Conservation (phyloP, 2,888 invertebrate species). For the Amphipoea lucens region DNA sequence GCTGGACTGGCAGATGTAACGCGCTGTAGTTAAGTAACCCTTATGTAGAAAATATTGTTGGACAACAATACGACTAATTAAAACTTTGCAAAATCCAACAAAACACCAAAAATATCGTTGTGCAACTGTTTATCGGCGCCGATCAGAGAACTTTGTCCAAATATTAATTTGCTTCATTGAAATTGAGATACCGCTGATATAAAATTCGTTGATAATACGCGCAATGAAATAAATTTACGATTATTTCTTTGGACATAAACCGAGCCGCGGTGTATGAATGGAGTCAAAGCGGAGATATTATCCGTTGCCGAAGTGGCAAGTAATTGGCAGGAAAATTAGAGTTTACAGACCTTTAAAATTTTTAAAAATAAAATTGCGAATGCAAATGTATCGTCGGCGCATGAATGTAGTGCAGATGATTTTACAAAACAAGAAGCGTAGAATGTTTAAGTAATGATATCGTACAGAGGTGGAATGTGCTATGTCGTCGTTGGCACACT, state of each 20-base stretch:
- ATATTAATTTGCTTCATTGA: slow-evolving; percentile 73
- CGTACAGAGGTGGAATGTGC: slow-evolving; percentile 77
- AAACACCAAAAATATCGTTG: slow-evolving; percentile 76
- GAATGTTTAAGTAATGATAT: slow-evolving; percentile 69
- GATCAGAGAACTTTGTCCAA: slow-evolving; percentile 69
- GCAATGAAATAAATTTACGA: slow-evolving; percentile 70
- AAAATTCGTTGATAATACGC: slow-evolving; percentile 65
- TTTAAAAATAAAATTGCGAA: slow-evolving; percentile 25
- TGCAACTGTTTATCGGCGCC: slow-evolving; percentile 69
- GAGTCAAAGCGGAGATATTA: slow-evolving; percentile 64
- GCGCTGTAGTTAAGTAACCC: slow-evolving; percentile 75
- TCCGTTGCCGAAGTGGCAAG: slow-evolving; percentile 64
- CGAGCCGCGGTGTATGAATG: slow-evolving; percentile 68
- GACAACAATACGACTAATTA: slow-evolving; percentile 87
- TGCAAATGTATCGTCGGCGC: slow-evolving; percentile 38
- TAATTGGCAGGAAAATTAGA: slow-evolving; percentile 67
- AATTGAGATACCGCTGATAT: slow-evolving; percentile 71
- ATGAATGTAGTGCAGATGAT: slow-evolving; percentile 46
- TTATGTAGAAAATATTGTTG: slow-evolving; percentile 77
- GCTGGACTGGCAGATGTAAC: slow-evolving; percentile 80
- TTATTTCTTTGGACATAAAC: slow-evolving; percentile 69
- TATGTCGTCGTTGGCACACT: slow-evolving; percentile 70
- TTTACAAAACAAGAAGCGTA: slow-evolving; percentile 55
- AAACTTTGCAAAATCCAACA: slow-evolving; percentile 77
- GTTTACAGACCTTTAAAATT: slow-evolving; percentile 56